Evolutionary conservation across 2,113 vertebrate genomes (phyloP).

Genomic region (Barbus barbus): DNA sequence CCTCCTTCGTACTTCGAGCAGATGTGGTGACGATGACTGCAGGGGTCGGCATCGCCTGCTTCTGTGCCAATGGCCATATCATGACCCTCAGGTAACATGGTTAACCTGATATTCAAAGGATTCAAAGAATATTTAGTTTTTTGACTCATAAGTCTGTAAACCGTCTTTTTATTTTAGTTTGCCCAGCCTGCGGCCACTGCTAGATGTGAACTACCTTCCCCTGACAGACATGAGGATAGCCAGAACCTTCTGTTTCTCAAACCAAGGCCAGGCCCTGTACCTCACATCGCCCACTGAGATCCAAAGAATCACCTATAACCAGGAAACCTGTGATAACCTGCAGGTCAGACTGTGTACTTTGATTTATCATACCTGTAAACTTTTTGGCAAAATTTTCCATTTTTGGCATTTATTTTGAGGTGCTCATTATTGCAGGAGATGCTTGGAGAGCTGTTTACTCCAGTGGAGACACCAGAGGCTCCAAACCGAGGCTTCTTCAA

Average conservation of each 20-base stretch:
- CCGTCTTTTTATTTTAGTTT: conserved; percentile 79
- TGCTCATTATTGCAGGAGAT: conserved; percentile 85
- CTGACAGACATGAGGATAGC: conserved; percentile 99
- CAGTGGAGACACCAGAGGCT: conserved; percentile 96
- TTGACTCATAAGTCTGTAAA: conserved; percentile 24
- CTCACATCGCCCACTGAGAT: conserved; percentile 97
- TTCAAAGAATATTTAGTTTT: neutral
- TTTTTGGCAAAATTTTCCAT: too few relatives aligned
- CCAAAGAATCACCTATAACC: conserved; percentile 98
- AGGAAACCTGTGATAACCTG: conserved; percentile 97
- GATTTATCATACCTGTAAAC: neutral
- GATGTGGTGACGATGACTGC: conserved; percentile 88
- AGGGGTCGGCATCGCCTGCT: conserved; percentile 90
- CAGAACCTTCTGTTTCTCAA: conserved; percentile 98
- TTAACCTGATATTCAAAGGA: neutral
- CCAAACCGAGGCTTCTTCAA: conserved; percentile 98
- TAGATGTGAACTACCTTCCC: conserved; percentile 98
- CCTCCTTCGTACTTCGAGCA: conserved; percentile 92
- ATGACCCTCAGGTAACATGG: conserved; percentile 91
- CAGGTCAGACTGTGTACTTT: conserved; percentile 82
- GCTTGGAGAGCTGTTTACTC: conserved; percentile 97
- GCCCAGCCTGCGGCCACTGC: conserved; percentile 91
- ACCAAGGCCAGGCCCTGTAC: conserved; percentile 96
- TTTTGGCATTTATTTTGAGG: neutral
- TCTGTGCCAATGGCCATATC: conserved; percentile 98